Percentiles rank a stretch among this genome's conserved stretches.
Evolutionary conservation across 1,140 invertebrate species (phyloP).

Genomic region (Globodera ellingtonae): DNA sequence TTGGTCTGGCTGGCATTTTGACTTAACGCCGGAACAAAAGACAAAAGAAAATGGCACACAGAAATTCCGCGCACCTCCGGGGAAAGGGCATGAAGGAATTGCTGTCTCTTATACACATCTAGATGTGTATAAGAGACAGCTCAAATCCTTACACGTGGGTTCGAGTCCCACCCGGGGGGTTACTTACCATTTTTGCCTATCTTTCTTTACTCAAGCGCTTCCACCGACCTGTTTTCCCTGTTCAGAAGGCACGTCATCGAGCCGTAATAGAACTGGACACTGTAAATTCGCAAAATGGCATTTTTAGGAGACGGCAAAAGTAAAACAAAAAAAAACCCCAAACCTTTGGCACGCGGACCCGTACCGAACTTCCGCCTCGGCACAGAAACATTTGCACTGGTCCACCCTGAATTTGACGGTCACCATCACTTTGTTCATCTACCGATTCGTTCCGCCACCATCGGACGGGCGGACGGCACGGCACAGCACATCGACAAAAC

Average conservation of each 20-base stretch:
- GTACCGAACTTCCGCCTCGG: slow-evolving; percentile 57
- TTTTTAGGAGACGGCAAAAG: background rate
- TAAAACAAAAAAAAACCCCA: background rate
- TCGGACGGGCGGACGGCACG: background rate
- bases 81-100: no score
- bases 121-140: no score
- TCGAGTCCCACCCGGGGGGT: no score
- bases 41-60: no score
- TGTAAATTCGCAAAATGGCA: background rate
- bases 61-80: no score
- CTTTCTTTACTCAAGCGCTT: no score
- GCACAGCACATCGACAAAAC: background rate
- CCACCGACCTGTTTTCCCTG: slow-evolving; percentile 55
- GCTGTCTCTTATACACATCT: no score
- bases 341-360: slow-evolving; percentile 54
- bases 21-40: no score
- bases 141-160: no score
- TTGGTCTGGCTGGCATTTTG: no score
- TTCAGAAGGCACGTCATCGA: slow-evolving; percentile 59
- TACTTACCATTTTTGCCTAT: no score
- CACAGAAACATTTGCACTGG: slow-evolving; percentile 62
- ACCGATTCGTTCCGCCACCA: slow-evolving; percentile 18
- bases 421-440: slow-evolving; percentile 30
- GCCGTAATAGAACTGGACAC: slow-evolving; percentile 60
- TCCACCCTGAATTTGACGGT: slow-evolving; percentile 26